Conservation (phyloP, 2,797 vertebrate genomes). For the Crypturellus tataupa region DNA sequence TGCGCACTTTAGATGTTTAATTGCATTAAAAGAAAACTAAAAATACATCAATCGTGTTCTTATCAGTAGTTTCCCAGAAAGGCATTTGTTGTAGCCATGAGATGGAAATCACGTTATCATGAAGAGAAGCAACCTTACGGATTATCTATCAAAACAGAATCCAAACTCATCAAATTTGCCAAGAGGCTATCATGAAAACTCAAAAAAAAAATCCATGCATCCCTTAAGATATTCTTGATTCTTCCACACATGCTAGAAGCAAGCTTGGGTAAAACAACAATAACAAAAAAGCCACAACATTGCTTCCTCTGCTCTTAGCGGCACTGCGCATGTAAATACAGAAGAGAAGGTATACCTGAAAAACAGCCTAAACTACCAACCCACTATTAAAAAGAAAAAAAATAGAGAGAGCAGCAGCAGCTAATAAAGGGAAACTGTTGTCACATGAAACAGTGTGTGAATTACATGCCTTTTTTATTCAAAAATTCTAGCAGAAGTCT, state of each 20-base stretch:
- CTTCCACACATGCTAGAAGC: background rate
- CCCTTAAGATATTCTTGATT: background rate
- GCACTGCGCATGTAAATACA: background rate
- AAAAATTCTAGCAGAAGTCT: background rate
- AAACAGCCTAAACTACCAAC: background rate
- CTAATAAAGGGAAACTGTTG: background rate
- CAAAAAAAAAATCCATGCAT: background rate
- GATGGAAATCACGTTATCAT: background rate
- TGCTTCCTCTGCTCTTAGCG: background rate
- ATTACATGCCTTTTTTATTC: background rate
- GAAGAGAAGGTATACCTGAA: background rate
- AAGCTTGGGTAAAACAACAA: background rate
- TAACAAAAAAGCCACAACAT: too few species aligned
- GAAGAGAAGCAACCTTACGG: background rate
- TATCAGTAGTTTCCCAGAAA: constrained; percentile 22
- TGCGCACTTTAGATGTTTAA: constrained; percentile 29
- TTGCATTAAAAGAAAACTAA: constrained; percentile 7
- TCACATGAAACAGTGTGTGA: background rate
- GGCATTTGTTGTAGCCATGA: background rate
- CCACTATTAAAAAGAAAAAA: background rate
- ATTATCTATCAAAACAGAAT: background rate
- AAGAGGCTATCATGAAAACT: background rate
- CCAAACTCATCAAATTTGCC: background rate
- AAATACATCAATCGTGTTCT: background rate
- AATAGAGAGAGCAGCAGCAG: background rate